Percentiles rank a stretch among this genome's conserved stretches.
Conservation (phyloP, 2,113 vertebrate species). For the Nicator chloris region DNA sequence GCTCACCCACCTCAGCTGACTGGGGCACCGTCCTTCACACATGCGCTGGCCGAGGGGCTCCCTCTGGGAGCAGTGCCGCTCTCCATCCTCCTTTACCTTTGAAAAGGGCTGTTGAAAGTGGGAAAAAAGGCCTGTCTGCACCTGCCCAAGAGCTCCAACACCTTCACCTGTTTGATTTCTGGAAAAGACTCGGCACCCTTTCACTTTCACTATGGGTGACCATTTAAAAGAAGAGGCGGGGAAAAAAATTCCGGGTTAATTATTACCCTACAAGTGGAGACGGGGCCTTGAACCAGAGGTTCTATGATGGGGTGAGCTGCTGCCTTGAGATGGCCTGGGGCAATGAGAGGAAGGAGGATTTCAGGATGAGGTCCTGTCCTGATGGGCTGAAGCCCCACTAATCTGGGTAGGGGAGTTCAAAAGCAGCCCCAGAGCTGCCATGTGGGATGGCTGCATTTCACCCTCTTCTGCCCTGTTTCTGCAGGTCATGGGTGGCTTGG, state of each 20-base stretch:
- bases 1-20: not conserved
- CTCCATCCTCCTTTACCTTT: not conserved
- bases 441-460: not conserved
- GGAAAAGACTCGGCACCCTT: not conserved
- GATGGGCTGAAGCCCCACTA: rapidly evolving
- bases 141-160: not conserved
- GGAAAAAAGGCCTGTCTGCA: not conserved
- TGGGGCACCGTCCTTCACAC: rapidly evolving
- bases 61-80: rapidly evolving
- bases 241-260: not conserved
- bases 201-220: not conserved
- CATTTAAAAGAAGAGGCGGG: not conserved
- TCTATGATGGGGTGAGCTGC: not conserved
- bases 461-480: not conserved
- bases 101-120: not conserved
- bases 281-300: rapidly evolving
- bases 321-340: not conserved
- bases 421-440: not conserved
- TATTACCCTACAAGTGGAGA: not conserved
- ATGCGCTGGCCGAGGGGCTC: rapidly evolving
- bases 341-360: not conserved
- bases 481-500: rapidly evolving
- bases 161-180: not conserved
- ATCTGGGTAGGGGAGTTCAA: not conserved
- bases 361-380: not conserved